Evolutionary conservation across 2,888 invertebrate species (phyloP).

Genomic region (Conomelus anceps): DNA sequence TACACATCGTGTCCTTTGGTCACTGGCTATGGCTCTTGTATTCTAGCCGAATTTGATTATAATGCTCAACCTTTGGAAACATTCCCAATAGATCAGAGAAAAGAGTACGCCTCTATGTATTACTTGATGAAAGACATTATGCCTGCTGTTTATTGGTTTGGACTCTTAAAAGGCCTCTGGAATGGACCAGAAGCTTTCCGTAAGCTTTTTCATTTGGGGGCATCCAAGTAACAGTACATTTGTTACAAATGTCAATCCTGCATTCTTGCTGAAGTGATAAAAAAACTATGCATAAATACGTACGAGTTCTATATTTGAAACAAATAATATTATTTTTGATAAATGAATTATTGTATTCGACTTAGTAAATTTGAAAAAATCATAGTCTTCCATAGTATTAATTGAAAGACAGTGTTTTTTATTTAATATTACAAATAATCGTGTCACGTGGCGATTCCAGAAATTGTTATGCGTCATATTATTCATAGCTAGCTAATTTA

Average conservation of each 20-base stretch:
- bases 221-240: not conserved
- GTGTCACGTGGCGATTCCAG: too few species aligned
- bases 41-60: conserved; percentile 92
- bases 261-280: not conserved
- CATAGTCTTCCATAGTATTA: too few species aligned
- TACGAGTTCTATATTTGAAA: not conserved
- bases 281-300: not conserved
- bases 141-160: conserved; percentile 84
- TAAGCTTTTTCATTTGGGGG: conserved; percentile 45
- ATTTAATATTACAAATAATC: too few species aligned
- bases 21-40: conserved; percentile 72
- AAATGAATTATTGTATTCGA: too few species aligned
- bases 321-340: not conserved
- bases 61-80: conserved; percentile 80
- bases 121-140: conserved; percentile 79
- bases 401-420: too few species aligned
- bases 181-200: conserved; percentile 64
- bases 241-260: not conserved
- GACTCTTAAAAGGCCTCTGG: conserved; percentile 81
- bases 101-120: conserved; percentile 60
- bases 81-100: conserved; percentile 79
- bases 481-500: too few species aligned
- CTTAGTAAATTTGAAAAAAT: too few species aligned
- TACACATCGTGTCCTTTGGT: conserved; percentile 96
- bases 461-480: too few species aligned